Evolutionary conservation across 2,113 vertebrate genomes (phyloP).

Genomic region (Brachionichthys hirsutus): DNA sequence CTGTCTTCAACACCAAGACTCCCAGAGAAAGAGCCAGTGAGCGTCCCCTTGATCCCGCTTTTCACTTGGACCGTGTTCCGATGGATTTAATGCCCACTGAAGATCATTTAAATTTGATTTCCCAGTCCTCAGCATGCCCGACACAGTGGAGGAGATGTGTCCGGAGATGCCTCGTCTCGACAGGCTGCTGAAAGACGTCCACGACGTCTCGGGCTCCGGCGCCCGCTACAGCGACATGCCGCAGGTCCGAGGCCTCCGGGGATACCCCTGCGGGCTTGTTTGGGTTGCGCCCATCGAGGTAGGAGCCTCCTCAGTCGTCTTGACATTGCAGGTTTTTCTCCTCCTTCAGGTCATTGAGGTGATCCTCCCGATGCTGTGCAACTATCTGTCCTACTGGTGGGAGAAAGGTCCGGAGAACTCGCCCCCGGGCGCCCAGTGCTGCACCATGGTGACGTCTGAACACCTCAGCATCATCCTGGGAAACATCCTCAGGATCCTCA

Average conservation of each 20-base stretch:
- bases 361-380: conserved; percentile 94
- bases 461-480: conserved; percentile 92
- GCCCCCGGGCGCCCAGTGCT: conserved; percentile 74
- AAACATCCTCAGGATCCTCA: conserved; percentile 95
- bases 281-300: not conserved
- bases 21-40: conserved; percentile 92
- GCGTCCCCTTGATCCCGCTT: conserved; percentile 48
- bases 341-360: conserved; percentile 87
- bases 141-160: conserved; percentile 93
- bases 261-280: not conserved
- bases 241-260: conserved; percentile 65
- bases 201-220: conserved; percentile 90
- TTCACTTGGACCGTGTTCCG: too few species aligned
- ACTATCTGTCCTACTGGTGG: conserved; percentile 98
- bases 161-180: conserved; percentile 90
- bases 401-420: conserved; percentile 88
- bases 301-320: not conserved
- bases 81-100: too few species aligned
- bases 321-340: not conserved
- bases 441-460: conserved; percentile 91
- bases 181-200: conserved; percentile 89
- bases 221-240: conserved; percentile 96
- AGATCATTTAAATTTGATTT: not conserved
- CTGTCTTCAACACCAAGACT: conserved; percentile 96
- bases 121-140: conserved; percentile 93